Evolutionary conservation across 2,113 vertebrate species (phyloP), one percentile per base, ranked within the genome.

Genomic region (Syngnathoides biaculeatus): DNA sequence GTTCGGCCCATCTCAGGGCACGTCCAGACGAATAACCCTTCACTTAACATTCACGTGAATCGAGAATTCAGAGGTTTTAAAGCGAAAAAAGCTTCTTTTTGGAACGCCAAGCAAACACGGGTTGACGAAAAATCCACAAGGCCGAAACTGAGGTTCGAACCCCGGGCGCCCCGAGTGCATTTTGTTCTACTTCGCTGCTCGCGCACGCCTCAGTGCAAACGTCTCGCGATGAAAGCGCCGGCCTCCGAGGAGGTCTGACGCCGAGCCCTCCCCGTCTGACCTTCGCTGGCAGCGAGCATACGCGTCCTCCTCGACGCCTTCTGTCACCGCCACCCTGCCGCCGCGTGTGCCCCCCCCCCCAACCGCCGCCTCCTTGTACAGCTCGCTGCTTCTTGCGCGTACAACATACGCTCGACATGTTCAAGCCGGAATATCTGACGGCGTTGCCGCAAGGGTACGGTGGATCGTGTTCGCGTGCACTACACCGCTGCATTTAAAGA

Each of bases 281-380:
- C 89, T 65, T 73, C 77, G 39, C 76, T 85, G 86, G 79, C 90
- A 86, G 73, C 67, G 80, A 75, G 87, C 90, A 90, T 92, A 91
- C 89, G 90, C 74, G 82, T 73, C 88, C 74, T 82, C 73, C 74
- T 84, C 75, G 73, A 74, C 81, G 83, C 88, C 89, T 88, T 89
- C 92, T 90, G 92, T 91, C 85, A 79, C 84, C 66, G 79, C 82
- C 82, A 84, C 81, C n/a, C 84, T 65, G 79, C 81, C 83, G 72
- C 73, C 59, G 65, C 42, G 53, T 67, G 69, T 53, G 65, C 75
- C 73, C 43, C 66, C 71, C n/a, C n/a, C n/a, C n/a, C n/a, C n/a
- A n/a, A n/a, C n/a, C n/a, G n/a, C 65, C 60, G 53, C 62, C 67
- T 68, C 22, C 39, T 69, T 35, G 38, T 61, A 61, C 59, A 40